Conservation (phyloP, 2,888 invertebrate species). For the Agrilus mali region DNA sequence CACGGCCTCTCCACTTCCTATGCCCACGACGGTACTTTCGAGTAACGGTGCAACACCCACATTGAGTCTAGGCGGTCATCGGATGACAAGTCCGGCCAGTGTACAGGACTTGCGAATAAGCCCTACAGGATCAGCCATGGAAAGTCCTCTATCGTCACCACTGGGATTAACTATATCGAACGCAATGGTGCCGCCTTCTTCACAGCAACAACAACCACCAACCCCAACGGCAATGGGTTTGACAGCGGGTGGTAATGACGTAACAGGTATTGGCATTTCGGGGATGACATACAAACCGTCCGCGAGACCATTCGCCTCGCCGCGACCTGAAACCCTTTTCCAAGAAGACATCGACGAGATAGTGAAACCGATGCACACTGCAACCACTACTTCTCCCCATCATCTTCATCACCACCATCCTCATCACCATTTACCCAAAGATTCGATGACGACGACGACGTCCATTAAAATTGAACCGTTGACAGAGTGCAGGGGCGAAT, state of each 20-base stretch:
- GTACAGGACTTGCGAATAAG: constrained; percentile 35
- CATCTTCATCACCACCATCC: too few species aligned
- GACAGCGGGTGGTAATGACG: constrained; percentile 36
- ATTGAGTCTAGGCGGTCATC: constrained; percentile 28
- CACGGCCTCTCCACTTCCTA: constrained; percentile 13
- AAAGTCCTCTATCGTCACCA: constrained; percentile 44
- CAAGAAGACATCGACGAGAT: constrained; percentile 50
- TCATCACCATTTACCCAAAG: constrained; percentile 32
- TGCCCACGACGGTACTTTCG: constrained; percentile 18
- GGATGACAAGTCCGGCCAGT: constrained; percentile 35
- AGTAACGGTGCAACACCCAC: constrained; percentile 31
- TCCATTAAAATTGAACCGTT: constrained; percentile 63
- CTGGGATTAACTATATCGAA: constrained; percentile 45
- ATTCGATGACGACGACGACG: constrained; percentile 33
- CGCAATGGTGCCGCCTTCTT: constrained; percentile 40
- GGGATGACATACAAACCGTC: constrained; percentile 55
- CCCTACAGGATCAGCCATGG: constrained; percentile 39
- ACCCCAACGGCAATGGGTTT: constrained; percentile 30
- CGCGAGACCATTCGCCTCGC: constrained; percentile 46
- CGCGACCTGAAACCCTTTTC: constrained; percentile 46
- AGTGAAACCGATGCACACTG: constrained; percentile 45
- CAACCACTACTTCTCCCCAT: constrained; percentile 19
- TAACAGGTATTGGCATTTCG: constrained; percentile 41
- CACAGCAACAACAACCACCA: constrained; percentile 37
- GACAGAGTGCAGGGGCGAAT: constrained; percentile 52